phyloP scores from a whole-genome alignment of 2,797 vertebrate species.

The Psittacula echo region DNA sequence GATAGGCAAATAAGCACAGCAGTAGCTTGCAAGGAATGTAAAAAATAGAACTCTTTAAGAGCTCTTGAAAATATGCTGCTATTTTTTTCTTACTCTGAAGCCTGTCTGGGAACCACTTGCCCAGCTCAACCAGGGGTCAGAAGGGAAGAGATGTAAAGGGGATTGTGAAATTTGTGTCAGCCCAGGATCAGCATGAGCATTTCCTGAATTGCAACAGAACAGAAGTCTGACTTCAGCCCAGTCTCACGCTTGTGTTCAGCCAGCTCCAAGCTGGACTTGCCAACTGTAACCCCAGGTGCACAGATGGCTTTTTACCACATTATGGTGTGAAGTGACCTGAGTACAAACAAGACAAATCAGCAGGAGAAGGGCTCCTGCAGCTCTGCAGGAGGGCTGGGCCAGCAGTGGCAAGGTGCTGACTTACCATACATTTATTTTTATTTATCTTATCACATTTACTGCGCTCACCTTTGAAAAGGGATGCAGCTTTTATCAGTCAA shows the following conservation, averaged over 20 bases:
- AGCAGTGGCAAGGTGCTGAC: not conserved
- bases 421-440: not conserved
- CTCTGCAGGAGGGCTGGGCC: not conserved
- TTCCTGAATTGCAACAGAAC: not conserved
- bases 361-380: not conserved
- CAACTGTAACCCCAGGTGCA: not conserved
- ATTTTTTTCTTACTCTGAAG: conserved; percentile 33
- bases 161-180: not conserved
- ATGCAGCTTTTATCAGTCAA: not conserved
- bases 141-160: not conserved
- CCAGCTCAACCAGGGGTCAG: not conserved
- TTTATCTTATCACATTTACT: not conserved
- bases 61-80: conserved; percentile 49
- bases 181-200: not conserved
- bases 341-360: not conserved
- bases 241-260: not conserved
- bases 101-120: conserved; percentile 1
- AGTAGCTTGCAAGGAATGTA: conserved; percentile 51
- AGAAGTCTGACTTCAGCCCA: not conserved
- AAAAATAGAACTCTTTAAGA: conserved; percentile 56
- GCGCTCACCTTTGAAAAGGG: not conserved
- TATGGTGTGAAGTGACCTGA: not conserved
- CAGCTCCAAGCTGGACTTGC: not conserved
- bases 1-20: conserved; percentile 76
- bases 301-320: not conserved